A percentile compares a stretch with the other conserved stretches of the same genome.
These are phyloP conservation scores for Piaya cayana DNA, from an alignment of 2,113 vertebrate species.

Conservation along the genomic window DNA sequence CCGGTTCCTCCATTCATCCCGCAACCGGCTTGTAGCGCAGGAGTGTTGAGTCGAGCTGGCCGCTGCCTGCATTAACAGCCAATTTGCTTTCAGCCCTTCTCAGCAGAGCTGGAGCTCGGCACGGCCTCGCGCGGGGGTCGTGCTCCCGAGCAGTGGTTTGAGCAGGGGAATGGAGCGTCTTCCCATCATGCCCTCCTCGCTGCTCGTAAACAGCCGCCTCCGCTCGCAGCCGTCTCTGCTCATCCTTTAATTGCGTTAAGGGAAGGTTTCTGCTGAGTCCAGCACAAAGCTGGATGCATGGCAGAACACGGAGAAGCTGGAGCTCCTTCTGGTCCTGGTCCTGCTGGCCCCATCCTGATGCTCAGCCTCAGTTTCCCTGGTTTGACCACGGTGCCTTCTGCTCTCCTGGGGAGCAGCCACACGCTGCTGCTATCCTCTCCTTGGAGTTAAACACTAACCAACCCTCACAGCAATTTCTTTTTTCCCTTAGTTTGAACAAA, in stretches of 20 bases:
- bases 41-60: background rate
- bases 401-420: background rate
- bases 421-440: background rate
- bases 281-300: background rate
- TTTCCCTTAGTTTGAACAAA: background rate
- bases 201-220: background rate
- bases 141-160: background rate
- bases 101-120: background rate
- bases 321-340: background rate
- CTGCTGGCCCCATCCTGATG: background rate
- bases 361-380: background rate
- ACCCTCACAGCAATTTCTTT: background rate
- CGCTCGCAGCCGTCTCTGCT: background rate
- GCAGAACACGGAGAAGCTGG: rapidly evolving
- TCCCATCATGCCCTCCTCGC: conserved; percentile 14
- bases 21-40: rapidly evolving
- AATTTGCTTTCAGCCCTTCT: background rate
- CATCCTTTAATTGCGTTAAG: conserved; percentile 47
- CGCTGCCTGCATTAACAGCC: background rate
- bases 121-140: background rate
- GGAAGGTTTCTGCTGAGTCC: conserved; percentile 33
- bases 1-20: background rate
- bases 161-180: background rate
- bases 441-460: background rate
- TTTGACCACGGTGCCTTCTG: background rate